Percentiles rank a stretch among this genome's conserved stretches.
These are phyloP conservation scores for Drusus annulatus DNA, from an alignment of 1,140 invertebrate genomes.

Conservation along the genomic window DNA sequence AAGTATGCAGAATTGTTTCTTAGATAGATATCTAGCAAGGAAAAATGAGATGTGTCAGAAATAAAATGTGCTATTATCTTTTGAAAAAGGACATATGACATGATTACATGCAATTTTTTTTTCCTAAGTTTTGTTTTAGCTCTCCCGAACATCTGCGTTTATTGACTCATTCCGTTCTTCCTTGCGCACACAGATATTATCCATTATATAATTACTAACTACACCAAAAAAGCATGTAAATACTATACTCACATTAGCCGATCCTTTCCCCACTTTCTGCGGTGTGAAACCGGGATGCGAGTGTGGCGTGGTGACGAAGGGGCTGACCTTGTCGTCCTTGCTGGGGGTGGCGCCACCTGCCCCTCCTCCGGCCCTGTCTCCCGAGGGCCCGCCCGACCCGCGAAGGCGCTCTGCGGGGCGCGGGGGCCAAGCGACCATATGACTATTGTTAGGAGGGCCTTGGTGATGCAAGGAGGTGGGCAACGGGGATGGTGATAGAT, in stretches of 20 bases:
- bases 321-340: conserved; percentile 79
- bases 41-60: no score
- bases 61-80: no score
- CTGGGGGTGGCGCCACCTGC: conserved; percentile 65
- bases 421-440: conserved; percentile 67
- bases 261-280: conserved; percentile 91
- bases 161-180: no score
- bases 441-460: conserved; percentile 66
- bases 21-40: no score
- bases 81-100: no score
- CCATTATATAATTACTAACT: no score
- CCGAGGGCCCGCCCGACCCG: conserved; percentile 62
- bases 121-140: no score
- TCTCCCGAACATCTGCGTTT: no score
- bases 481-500: neutral
- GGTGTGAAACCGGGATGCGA: conserved; percentile 95
- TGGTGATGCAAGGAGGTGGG: conserved; percentile 63
- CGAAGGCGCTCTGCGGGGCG: conserved; percentile 66
- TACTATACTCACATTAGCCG: conserved; percentile 73
- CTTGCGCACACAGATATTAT: no score
- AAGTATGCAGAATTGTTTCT: no score
- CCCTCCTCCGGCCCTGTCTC: conserved; percentile 65
- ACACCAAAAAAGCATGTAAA: neutral
- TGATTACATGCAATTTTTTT: no score
- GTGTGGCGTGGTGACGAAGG: conserved; percentile 90